Percentiles rank a stretch among this genome's conserved stretches.
Conservation (phyloP, 2,113 vertebrate genomes). For the Rhegmatorhina hoffmannsi region DNA sequence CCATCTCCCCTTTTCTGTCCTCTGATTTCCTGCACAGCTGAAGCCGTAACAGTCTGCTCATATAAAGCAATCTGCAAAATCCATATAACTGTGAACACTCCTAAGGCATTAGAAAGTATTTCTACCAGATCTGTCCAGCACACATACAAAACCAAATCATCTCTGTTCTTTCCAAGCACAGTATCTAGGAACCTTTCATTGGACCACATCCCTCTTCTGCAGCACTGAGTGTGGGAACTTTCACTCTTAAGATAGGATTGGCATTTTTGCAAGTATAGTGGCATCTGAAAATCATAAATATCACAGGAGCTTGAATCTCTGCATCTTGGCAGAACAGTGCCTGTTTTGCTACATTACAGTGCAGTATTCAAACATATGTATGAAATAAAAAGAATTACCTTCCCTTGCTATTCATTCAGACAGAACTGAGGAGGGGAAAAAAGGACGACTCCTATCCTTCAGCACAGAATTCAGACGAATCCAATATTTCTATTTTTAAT, state of each 20-base stretch:
- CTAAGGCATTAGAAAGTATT: neutral
- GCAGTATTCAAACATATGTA: neutral
- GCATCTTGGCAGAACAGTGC: neutral
- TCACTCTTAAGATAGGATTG: neutral
- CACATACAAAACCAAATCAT: neutral
- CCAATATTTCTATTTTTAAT: constrained; percentile 45
- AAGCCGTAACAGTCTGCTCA: accelerated
- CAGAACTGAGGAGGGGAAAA: neutral
- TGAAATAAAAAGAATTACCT: neutral
- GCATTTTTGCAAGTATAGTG: neutral
- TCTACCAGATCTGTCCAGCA: neutral
- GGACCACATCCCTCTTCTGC: neutral
- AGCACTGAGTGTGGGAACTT: neutral
- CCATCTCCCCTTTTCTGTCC: neutral
- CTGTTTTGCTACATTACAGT: neutral
- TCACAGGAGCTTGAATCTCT: neutral
- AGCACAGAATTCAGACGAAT: neutral
- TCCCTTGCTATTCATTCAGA: neutral
- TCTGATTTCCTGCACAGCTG: neutral
- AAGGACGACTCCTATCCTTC: neutral
- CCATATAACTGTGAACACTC: neutral
- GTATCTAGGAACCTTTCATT: neutral
- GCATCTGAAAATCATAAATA: neutral
- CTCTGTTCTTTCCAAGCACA: neutral
- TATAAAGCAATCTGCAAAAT: neutral